These are phyloP conservation scores for Manis pentadactyla DNA, from an alignment of 2,797 vertebrate species.

Conservation along the genomic window DNA sequence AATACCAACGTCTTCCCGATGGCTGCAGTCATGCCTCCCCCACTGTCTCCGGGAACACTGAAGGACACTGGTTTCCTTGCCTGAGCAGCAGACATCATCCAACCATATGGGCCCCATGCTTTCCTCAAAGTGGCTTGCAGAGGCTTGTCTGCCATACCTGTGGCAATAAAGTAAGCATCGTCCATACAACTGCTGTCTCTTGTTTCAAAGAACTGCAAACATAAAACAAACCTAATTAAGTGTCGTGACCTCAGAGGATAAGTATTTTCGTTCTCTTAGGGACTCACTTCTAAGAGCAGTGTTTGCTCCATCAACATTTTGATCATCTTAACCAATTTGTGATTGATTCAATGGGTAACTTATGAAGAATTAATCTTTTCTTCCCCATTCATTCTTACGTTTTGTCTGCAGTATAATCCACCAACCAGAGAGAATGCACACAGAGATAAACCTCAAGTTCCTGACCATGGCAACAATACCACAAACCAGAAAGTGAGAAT, in stretches of 20 bases:
- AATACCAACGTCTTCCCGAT: slow-evolving; percentile 92
- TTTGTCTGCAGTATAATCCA: neutral
- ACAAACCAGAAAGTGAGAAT: neutral
- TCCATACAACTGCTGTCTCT: neutral
- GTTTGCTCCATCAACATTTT: neutral
- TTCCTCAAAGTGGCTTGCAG: slow-evolving; percentile 85
- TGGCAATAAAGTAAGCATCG: neutral
- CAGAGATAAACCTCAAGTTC: neutral
- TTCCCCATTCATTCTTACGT: neutral
- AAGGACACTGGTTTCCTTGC: slow-evolving; percentile 92
- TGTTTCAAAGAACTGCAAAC: neutral
- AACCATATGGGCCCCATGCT: slow-evolving; percentile 91
- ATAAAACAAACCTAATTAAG: neutral
- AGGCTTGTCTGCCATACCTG: slow-evolving; percentile 90
- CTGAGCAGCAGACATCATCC: slow-evolving; percentile 95
- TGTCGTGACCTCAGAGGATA: neutral
- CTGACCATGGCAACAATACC: neutral
- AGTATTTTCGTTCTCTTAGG: neutral
- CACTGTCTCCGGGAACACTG: slow-evolving; percentile 92
- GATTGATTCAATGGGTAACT: neutral
- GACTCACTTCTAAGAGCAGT: neutral
- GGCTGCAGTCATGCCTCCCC: slow-evolving; percentile 94
- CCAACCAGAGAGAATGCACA: neutral
- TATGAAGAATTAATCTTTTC: neutral
- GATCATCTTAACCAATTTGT: neutral